phyloP scores from a whole-genome alignment of 2,797 vertebrate species.

The Anniella stebbinsi region DNA sequence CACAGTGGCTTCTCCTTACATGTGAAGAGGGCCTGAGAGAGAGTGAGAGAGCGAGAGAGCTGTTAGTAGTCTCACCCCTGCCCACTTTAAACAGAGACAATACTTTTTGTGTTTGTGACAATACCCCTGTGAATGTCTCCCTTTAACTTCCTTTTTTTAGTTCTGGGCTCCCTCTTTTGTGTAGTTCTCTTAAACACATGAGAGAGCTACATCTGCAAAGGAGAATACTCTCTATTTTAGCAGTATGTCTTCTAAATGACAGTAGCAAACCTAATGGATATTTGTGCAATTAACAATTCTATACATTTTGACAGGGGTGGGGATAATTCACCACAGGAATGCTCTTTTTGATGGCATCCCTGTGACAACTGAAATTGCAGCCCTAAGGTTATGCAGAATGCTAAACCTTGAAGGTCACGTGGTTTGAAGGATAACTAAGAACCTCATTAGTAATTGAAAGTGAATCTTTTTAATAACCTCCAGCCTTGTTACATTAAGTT shows the following conservation, averaged over 20 bases:
- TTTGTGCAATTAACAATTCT: background rate
- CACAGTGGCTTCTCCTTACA: too few relatives aligned
- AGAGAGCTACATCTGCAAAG: background rate
- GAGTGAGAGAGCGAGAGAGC: too few relatives aligned
- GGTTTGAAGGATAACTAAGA: background rate
- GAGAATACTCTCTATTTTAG: background rate
- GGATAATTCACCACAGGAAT: background rate
- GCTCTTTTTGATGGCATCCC: background rate
- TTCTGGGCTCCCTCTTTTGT: background rate
- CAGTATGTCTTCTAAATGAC: background rate
- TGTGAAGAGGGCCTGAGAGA: background rate
- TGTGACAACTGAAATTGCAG: background rate
- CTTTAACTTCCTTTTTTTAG: background rate
- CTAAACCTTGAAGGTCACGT: background rate
- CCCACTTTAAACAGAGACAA: background rate
- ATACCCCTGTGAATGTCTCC: background rate
- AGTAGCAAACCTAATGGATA: background rate
- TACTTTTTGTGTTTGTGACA: background rate
- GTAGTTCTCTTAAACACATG: background rate
- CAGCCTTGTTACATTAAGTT: background rate
- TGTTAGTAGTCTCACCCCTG: background rate
- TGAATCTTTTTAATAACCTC: background rate
- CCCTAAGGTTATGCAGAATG: background rate
- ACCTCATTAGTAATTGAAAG: conserved; percentile 13
- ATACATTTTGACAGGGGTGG: background rate